Conservation (phyloP, 2,113 vertebrate genomes). For the Herpailurus yagouaroundi region DNA sequence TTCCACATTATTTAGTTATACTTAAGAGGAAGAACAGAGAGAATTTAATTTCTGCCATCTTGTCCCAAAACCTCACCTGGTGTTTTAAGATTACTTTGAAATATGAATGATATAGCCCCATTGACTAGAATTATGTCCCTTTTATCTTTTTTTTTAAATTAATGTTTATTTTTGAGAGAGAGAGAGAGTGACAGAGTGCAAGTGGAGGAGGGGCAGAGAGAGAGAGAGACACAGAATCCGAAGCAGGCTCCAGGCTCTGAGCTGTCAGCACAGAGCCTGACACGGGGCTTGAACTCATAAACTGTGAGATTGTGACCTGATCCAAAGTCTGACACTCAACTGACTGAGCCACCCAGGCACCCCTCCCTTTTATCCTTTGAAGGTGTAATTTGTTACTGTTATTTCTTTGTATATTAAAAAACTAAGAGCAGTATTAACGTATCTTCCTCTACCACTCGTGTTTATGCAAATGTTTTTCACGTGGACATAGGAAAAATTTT, state of each 20-base stretch:
- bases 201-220: too few relatives aligned
- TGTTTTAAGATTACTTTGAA: constrained; percentile 40
- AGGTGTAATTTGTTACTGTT: neutral
- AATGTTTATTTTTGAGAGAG: too few relatives aligned
- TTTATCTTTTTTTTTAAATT: neutral
- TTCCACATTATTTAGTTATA: constrained; percentile 19
- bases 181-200: too few relatives aligned
- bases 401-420: constrained; percentile 45
- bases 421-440: neutral
- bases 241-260: too few relatives aligned
- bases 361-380: neutral
- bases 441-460: neutral
- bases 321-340: too few relatives aligned
- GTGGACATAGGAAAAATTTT: neutral
- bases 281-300: too few relatives aligned
- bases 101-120: neutral
- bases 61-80: constrained; percentile 15
- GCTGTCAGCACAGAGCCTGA: too few relatives aligned
- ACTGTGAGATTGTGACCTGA: too few relatives aligned
- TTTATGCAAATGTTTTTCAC: constrained; percentile 23
- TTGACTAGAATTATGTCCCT: constrained; percentile 27
- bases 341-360: too few relatives aligned
- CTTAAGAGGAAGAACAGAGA: neutral
- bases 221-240: too few relatives aligned
- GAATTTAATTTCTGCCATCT: constrained; percentile 26